Percentiles rank a stretch among this genome's conserved stretches.
Evolutionary conservation across 2,888 invertebrate genomes (phyloP).

Genomic region (Sylvicola fuscatus): DNA sequence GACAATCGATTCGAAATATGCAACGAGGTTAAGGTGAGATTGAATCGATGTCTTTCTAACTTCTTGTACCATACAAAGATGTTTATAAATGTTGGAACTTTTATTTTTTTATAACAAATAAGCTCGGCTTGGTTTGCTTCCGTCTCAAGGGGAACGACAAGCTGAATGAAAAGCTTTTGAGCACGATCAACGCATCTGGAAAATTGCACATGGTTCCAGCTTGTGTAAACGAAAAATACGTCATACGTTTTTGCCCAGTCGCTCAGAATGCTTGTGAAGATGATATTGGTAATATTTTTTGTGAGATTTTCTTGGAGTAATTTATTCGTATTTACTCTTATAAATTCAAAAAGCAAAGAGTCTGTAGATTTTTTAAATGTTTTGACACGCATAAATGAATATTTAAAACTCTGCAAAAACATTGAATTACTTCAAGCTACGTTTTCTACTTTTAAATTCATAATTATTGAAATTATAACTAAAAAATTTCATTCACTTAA

Average conservation of each 20-base stretch:
- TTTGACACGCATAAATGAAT: too few relatives aligned
- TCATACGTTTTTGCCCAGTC: constrained; percentile 86
- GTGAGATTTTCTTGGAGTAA: too few relatives aligned
- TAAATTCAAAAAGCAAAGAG: too few relatives aligned
- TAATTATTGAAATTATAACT: too few relatives aligned
- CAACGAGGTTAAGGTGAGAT: constrained; percentile 72
- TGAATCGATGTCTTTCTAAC: constrained; percentile 7
- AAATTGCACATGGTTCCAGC: constrained; percentile 95
- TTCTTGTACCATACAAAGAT: neutral
- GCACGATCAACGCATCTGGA: constrained; percentile 85
- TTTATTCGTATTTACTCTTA: too few relatives aligned
- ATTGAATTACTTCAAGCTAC: too few relatives aligned
- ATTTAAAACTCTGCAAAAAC: too few relatives aligned
- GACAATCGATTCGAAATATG: constrained; percentile 80
- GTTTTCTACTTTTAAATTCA: too few relatives aligned
- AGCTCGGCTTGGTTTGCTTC: constrained; percentile 86
- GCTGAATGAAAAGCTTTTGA: constrained; percentile 77
- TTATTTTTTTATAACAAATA: neutral
- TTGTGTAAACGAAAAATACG: constrained; percentile 69
- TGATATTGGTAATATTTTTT: constrained; percentile 50
- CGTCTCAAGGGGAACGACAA: constrained; percentile 60
- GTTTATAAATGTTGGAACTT: too few relatives aligned
- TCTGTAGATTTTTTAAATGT: too few relatives aligned
- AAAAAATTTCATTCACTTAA: too few relatives aligned
- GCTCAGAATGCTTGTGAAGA: constrained; percentile 72